phyloP scores from a whole-genome alignment of 2,888 invertebrate species.

The Lacanobia wlatinum region DNA sequence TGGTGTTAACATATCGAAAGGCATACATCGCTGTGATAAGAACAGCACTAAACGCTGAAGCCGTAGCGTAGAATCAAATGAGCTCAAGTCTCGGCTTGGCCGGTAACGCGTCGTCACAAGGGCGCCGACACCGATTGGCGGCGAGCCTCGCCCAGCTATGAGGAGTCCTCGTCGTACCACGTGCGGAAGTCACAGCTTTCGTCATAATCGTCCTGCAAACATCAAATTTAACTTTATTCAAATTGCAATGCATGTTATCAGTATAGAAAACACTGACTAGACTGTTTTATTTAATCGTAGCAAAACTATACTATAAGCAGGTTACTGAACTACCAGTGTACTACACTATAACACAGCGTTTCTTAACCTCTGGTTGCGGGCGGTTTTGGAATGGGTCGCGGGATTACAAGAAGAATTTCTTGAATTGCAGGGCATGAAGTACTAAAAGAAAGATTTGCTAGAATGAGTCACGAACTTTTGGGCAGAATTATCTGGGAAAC shows the following conservation, averaged over 20 bases:
- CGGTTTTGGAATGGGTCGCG: not conserved
- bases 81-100: constrained; percentile 56
- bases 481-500: not conserved
- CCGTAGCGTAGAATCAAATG: constrained; percentile 63
- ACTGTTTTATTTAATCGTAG: not conserved
- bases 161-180: constrained; percentile 89
- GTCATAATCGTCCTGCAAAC: constrained; percentile 86
- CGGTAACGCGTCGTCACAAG: constrained; percentile 68
- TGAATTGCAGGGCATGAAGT: not conserved
- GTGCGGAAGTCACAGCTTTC: constrained; percentile 86
- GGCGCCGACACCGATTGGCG: constrained; percentile 64
- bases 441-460: not conserved
- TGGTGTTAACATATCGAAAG: constrained; percentile 82
- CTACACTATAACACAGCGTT: not conserved
- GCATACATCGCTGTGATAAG: constrained; percentile 67
- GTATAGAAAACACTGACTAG: not conserved
- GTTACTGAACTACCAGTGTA: not conserved
- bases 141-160: constrained; percentile 79
- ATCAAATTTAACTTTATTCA: not conserved
- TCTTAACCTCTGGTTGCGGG: not conserved
- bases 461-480: not conserved
- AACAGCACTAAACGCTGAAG: constrained; percentile 67
- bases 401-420: not conserved
- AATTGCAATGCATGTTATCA: not conserved
- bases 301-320: not conserved